A percentile compares a stretch with the other conserved stretches of the same genome.
Evolutionary conservation across 2,888 invertebrate genomes (phyloP).

Genomic region (Tethea ocularis): DNA sequence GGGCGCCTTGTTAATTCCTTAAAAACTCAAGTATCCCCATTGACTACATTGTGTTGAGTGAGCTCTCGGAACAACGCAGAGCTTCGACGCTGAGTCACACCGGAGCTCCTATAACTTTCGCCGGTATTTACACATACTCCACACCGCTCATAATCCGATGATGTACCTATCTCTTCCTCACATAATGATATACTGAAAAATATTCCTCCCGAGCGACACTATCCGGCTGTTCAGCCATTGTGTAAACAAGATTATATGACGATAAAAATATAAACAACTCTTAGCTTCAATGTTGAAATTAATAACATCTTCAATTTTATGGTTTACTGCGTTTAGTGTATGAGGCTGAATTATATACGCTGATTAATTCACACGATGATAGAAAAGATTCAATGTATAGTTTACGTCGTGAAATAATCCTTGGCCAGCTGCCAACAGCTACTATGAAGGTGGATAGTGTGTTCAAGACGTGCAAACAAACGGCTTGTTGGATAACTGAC

Average conservation of each 20-base stretch:
- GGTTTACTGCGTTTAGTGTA: slow-evolving; percentile 12
- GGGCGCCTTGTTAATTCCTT: slow-evolving; percentile 47
- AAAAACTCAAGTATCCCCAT: slow-evolving; percentile 39
- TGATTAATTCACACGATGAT: slow-evolving; percentile 43
- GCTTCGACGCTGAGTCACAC: not conserved
- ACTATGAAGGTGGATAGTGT: slow-evolving; percentile 31
- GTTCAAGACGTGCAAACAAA: slow-evolving; percentile 49
- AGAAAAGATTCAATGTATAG: slow-evolving; percentile 51
- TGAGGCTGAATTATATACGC: slow-evolving; percentile 24
- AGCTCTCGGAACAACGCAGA: slow-evolving; percentile 33
- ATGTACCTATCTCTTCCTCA: not conserved
- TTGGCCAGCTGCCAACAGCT: slow-evolving; percentile 53
- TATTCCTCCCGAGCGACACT: not conserved
- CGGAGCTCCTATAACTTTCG: not conserved
- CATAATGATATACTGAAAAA: slow-evolving; percentile 2
- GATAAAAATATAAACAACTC: slow-evolving; percentile 33
- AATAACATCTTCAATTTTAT: slow-evolving; percentile 26
- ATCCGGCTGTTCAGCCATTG: slow-evolving; percentile 22
- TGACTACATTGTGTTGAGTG: slow-evolving; percentile 39
- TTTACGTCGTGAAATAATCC: slow-evolving; percentile 47
- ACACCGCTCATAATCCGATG: not conserved
- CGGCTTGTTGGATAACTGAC: slow-evolving; percentile 40
- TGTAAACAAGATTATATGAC: slow-evolving; percentile 31
- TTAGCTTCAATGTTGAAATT: slow-evolving; percentile 31
- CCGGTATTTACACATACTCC: not conserved